Conservation (phyloP, 64 coral and sea anemone genomes). For the Montipora capricornis region DNA sequence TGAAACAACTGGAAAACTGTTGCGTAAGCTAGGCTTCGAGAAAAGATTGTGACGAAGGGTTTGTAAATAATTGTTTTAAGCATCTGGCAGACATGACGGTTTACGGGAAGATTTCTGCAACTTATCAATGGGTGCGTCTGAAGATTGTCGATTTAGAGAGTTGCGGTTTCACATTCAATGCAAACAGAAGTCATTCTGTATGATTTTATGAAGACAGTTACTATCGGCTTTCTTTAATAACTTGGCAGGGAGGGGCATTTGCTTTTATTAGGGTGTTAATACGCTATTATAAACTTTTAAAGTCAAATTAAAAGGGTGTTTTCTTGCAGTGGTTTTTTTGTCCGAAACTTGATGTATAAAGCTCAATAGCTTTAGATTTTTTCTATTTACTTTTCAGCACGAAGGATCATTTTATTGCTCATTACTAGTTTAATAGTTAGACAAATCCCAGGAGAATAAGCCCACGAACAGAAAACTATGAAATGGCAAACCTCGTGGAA, state of each 20-base stretch:
- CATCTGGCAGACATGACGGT: background rate
- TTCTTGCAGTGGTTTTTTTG: background rate
- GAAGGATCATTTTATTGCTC: background rate
- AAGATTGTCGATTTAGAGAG: background rate
- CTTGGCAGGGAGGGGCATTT: background rate
- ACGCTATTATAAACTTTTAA: background rate
- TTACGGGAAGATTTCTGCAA: background rate
- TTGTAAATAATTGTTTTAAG: slow-evolving; percentile 51
- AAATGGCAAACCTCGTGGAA: background rate
- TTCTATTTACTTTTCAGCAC: too few species aligned
- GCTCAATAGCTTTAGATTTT: background rate
- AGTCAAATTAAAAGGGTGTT: background rate
- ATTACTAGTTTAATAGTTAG: background rate
- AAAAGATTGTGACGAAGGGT: slow-evolving; percentile 11
- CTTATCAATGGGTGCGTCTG: background rate
- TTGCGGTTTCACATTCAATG: slow-evolving; percentile 30
- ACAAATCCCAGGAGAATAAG: background rate
- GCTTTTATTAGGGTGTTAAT: background rate
- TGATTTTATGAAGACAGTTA: background rate
- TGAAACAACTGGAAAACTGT: slow-evolving; percentile 28
- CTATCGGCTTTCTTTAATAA: background rate
- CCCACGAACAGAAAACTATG: background rate
- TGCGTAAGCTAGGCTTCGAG: background rate
- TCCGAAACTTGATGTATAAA: background rate
- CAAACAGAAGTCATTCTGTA: slow-evolving; percentile 34